A percentile compares a stretch with the other conserved stretches of the same genome.
These are phyloP conservation scores for Pipistrellus kuhlii DNA, from an alignment of 2,797 vertebrate species.

Conservation along the genomic window DNA sequence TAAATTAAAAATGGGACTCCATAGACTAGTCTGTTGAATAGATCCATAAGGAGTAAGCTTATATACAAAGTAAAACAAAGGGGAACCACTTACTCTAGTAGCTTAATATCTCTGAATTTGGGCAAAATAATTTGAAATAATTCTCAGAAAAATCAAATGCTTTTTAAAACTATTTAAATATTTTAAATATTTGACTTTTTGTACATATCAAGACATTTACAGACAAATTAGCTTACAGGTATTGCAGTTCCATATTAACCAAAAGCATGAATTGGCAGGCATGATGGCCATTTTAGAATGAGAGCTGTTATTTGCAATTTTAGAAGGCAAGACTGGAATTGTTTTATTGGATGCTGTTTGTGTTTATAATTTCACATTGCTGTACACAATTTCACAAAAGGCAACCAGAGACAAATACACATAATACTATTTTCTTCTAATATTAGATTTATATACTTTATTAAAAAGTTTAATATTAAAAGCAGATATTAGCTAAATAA, in stretches of 20 bases:
- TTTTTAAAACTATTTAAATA: constrained; percentile 13
- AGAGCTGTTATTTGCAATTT: background rate
- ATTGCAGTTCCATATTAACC: background rate
- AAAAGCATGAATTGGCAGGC: background rate
- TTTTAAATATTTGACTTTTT: constrained; percentile 1
- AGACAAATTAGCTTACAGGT: background rate
- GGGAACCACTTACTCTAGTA: background rate
- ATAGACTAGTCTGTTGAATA: background rate
- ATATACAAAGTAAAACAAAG: background rate
- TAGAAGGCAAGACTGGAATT: background rate
- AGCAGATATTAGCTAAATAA: too few species aligned
- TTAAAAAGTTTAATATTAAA: background rate
- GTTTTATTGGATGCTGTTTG: constrained; percentile 3
- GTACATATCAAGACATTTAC: background rate
- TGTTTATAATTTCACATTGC: background rate
- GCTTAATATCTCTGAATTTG: background rate
- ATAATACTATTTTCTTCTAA: background rate
- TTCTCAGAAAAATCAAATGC: constrained; percentile 18
- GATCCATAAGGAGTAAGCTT: background rate
- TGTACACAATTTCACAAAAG: background rate
- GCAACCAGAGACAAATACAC: background rate
- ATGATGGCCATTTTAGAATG: background rate
- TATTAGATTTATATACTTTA: background rate
- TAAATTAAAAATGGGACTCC: background rate
- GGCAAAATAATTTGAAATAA: background rate